Percentiles rank a stretch among this genome's conserved stretches.
Conservation (phyloP, 2,113 vertebrate genomes). For the Athene noctua region DNA sequence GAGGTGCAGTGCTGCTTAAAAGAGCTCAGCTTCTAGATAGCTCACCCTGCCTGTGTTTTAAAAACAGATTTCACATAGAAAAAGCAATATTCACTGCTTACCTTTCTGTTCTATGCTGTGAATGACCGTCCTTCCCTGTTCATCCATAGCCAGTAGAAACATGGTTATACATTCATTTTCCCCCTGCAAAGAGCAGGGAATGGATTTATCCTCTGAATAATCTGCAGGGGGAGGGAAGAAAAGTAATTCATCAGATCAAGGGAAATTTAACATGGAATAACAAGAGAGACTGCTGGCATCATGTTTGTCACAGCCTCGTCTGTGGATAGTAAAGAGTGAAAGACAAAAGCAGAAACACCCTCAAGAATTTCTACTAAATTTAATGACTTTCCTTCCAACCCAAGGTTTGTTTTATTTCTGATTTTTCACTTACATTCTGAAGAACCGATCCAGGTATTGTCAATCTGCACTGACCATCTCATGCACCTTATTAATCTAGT, state of each 20-base stretch:
- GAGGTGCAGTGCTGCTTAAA: not conserved
- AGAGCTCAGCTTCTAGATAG: not conserved
- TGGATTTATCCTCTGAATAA: slow-evolving; percentile 81
- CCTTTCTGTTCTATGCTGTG: slow-evolving; percentile 84
- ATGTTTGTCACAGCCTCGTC: slow-evolving; percentile 20
- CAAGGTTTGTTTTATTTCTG: not conserved
- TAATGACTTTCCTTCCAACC: not conserved
- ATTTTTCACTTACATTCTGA: slow-evolving; percentile 55
- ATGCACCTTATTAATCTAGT: slow-evolving; percentile 67
- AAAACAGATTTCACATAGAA: not conserved
- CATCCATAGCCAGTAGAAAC: slow-evolving; percentile 81
- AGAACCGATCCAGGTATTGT: slow-evolving; percentile 65
- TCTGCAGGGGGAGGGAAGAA: slow-evolving; percentile 74
- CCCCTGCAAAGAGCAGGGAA: slow-evolving; percentile 84
- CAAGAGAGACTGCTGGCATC: slow-evolving; percentile 34
- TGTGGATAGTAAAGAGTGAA: not conserved
- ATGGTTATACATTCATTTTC: slow-evolving; percentile 90
- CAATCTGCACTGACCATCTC: slow-evolving; percentile 64
- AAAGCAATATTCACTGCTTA: slow-evolving; percentile 63
- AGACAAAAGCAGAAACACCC: not conserved
- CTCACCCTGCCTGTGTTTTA: not conserved
- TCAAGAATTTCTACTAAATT: not conserved
- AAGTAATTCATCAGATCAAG: slow-evolving; percentile 58
- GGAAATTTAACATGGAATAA: slow-evolving; percentile 57
- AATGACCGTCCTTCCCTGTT: slow-evolving; percentile 79